phyloP scores from a whole-genome alignment of 2,797 vertebrate genomes.

The Platalea minor region DNA sequence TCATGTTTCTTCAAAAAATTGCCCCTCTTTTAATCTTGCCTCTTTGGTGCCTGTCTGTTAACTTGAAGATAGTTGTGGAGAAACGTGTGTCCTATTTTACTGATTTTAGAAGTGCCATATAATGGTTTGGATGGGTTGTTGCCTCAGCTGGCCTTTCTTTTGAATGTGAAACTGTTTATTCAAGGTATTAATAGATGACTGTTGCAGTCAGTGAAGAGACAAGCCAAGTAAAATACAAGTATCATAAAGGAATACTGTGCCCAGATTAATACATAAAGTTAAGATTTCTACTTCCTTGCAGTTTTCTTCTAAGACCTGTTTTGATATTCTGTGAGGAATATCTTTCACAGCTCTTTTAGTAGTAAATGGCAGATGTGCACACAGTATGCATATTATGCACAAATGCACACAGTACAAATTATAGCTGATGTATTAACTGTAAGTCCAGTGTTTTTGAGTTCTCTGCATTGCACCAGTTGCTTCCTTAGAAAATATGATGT shows the following conservation, averaged over 20 bases:
- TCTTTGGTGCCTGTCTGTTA: background rate
- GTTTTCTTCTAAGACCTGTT: background rate
- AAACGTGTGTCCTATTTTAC: background rate
- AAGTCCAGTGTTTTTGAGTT: background rate
- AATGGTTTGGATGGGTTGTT: background rate
- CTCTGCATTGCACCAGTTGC: background rate
- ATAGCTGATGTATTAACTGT: background rate
- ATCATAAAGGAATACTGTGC: background rate
- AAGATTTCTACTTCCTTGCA: background rate
- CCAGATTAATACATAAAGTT: background rate
- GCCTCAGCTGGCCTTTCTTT: background rate
- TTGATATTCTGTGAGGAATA: background rate
- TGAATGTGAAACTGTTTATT: background rate
- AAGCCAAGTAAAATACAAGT: background rate
- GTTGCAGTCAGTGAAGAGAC: background rate
- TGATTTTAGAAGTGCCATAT: background rate
- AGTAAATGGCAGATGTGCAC: background rate
- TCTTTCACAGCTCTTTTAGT: background rate
- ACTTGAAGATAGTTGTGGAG: background rate
- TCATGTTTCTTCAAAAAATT: background rate
- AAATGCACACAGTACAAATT: background rate
- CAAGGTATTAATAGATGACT: background rate
- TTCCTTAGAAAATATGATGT: background rate
- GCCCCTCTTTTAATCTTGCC: background rate
- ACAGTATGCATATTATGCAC: background rate